Conservation (phyloP, 2,888 invertebrate species). For the Drosophila ustulata region DNA sequence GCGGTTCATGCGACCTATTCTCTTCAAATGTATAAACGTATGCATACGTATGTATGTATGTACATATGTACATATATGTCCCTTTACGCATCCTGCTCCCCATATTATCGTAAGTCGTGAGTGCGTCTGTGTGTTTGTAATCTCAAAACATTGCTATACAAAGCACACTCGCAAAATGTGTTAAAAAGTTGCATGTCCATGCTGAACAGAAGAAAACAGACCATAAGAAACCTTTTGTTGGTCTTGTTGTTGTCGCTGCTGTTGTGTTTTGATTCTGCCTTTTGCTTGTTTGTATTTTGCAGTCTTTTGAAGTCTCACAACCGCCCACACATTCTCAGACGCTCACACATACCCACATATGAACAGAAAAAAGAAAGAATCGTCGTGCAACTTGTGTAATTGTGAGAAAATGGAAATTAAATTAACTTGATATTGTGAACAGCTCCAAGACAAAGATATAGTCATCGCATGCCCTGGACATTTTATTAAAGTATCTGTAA, state of each 20-base stretch:
- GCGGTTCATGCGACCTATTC: slow-evolving; percentile 12
- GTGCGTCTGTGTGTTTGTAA: slow-evolving; percentile 29
- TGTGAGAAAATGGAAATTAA: slow-evolving; percentile 71
- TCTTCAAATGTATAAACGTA: slow-evolving; percentile 1
- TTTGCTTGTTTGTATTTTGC: slow-evolving; percentile 69
- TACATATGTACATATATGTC: background rate
- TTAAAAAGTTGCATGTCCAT: slow-evolving; percentile 67
- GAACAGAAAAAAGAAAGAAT: background rate
- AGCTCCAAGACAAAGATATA: slow-evolving; percentile 30
- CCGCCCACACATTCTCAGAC: slow-evolving; percentile 10
- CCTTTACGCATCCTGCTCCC: background rate
- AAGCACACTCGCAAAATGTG: slow-evolving; percentile 68
- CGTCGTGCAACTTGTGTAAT: slow-evolving; percentile 46
- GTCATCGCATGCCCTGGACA: slow-evolving; percentile 5
- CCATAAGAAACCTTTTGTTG: slow-evolving; percentile 20
- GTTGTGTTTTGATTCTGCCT: slow-evolving; percentile 42
- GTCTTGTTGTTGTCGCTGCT: slow-evolving; percentile 26
- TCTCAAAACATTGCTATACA: slow-evolving; percentile 58
- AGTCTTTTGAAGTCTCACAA: slow-evolving; percentile 61
- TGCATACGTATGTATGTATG: too few species aligned
- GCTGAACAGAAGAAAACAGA: slow-evolving; percentile 25
- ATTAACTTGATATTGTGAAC: slow-evolving; percentile 71
- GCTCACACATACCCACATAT: slow-evolving; percentile 1
- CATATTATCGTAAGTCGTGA: slow-evolving; percentile 14
- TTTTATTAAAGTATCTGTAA: slow-evolving; percentile 2